Evolutionary conservation across 2,888 invertebrate genomes (phyloP).

Genomic region (Xylota segnis): DNA sequence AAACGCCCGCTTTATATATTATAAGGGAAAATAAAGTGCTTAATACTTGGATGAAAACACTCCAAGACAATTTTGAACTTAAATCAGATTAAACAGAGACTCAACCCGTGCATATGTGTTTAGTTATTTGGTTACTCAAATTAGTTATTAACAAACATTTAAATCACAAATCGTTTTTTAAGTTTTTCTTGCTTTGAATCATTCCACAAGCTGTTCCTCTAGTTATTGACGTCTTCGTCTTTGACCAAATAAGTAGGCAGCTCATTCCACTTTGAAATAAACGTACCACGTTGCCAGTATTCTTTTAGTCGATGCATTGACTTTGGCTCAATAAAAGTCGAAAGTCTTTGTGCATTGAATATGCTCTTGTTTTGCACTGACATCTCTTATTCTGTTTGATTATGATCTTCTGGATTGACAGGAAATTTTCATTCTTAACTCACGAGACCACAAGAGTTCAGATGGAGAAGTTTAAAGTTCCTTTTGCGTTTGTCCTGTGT

Average conservation of each 20-base stretch:
- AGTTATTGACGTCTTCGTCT: not conserved
- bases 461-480: slow-evolving; percentile 30
- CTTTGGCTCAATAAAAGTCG: slow-evolving; percentile 1
- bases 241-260: not conserved
- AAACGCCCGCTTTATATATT: too few species aligned
- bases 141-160: not conserved
- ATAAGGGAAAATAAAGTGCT: too few species aligned
- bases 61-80: not conserved
- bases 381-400: not conserved
- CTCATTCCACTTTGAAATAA: slow-evolving; percentile 2
- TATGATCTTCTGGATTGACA: slow-evolving; percentile 20
- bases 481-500: slow-evolving; percentile 42
- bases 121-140: not conserved
- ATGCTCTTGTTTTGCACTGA: not conserved
- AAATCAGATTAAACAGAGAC: not conserved
- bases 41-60: too few species aligned
- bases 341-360: slow-evolving; percentile 9
- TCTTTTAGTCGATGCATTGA: not conserved
- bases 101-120: not conserved
- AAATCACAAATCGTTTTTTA: not conserved
- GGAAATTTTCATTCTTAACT: slow-evolving; percentile 15
- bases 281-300: not conserved
- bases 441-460: slow-evolving; percentile 22
- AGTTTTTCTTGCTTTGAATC: not conserved
- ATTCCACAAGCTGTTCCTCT: slow-evolving; percentile 9